phyloP scores from a whole-genome alignment of 1,140 invertebrate species.

The Rhagoletis zephyria region DNA sequence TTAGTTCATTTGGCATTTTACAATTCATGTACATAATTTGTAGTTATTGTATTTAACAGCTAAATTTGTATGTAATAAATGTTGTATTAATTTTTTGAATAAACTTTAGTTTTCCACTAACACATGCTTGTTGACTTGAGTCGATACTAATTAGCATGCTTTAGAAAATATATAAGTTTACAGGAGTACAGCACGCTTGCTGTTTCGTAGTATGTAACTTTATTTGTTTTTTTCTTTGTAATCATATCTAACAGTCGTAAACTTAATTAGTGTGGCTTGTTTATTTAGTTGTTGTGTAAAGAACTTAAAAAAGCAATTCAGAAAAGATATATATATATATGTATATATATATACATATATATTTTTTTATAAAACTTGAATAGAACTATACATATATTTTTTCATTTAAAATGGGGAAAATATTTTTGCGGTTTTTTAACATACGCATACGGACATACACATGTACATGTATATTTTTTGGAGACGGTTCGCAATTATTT shows the following conservation, averaged over 20 bases:
- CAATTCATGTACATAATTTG: constrained; percentile 33
- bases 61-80: not conserved
- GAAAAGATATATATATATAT: not conserved
- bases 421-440: not conserved
- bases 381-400: not conserved
- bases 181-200: too few species aligned
- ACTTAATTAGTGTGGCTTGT: not conserved
- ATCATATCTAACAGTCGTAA: not conserved
- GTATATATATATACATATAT: too few species aligned
- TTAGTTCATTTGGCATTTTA: constrained; percentile 47
- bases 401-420: not conserved
- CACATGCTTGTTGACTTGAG: too few species aligned
- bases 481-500: not conserved
- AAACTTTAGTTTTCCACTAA: too few species aligned
- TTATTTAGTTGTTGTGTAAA: constrained; percentile 29
- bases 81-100: not conserved
- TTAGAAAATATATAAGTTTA: too few species aligned
- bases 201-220: not conserved
- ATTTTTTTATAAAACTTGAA: too few species aligned
- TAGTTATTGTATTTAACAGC: constrained; percentile 26
- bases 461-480: not conserved
- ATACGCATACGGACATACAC: not conserved
- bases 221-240: not conserved
- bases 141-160: too few species aligned
- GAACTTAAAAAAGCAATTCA: constrained; percentile 38